Evolutionary conservation across 1,140 invertebrate genomes (phyloP), one percentile per base, ranked within the genome.

Genomic region (Ostrea denselamellosa): DNA sequence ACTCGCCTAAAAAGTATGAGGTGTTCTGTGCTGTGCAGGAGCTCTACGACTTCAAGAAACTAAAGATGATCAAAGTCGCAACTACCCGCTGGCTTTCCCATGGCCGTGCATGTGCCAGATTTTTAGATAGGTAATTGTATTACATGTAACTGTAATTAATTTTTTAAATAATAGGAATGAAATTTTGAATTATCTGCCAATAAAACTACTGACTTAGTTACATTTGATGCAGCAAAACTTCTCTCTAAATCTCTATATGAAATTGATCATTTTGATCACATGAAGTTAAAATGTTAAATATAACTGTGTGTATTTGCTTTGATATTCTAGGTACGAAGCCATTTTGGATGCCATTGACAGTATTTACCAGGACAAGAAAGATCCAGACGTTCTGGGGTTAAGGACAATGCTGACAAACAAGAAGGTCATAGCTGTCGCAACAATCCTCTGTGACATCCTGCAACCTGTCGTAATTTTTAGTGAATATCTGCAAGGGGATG

Each of bases 1-100:
- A 85, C 28, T 85, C 86, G 19, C 82, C 89, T 25, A 56, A 83
- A 53, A 87, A 87, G 82, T 83, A 77, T 85, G n/a, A n/a, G n/a
- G n/a, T n/a, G n/a, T n/a, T n/a, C n/a, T n/a, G 58, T 25, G 54
- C 58, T 87, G n/a, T 89, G n/a, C 88, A 89, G 54, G 62, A n/a
- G 65, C 28, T 84, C 2, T 86, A 89, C 82, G 88, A 85, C 54
- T 71, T 71, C 19, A 71, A 44, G 52, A 44, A 65, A n/a, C 54
- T 83, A 12, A 58, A 44, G 17, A 28, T 89, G 7, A 86, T 84
- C 14, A 86, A 65, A 65, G 85, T 82, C 8, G 77, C 85, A 22
- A 81, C 85, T 0, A 89, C 85, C 34, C 53, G 88, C 28, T 89
- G 86, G 88, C 58, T 89, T 19, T 89, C 88, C 25, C 86, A 89